Evolutionary conservation across 2,113 vertebrate genomes (phyloP), one percentile per base, ranked within the genome.

Genomic region (Malurus cyaneus): DNA sequence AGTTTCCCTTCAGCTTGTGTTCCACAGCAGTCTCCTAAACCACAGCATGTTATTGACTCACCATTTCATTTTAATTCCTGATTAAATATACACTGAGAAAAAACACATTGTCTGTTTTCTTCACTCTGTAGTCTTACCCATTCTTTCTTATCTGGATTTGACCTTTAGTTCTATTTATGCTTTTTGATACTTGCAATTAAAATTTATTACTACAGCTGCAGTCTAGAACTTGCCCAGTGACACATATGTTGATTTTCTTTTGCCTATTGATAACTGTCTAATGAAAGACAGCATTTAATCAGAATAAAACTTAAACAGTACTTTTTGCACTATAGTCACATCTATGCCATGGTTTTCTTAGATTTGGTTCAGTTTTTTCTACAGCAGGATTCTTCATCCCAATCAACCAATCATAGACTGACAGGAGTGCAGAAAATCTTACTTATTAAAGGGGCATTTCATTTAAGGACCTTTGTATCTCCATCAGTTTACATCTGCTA

Each of bases 21-120:
- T 94, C 69, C 72, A 60, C 4, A 3, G 67, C 29, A 31, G 57
- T 7, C 69, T 86, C 57, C 52, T 32, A 86, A 90, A 79, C 67
- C 50, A 49, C 93, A 90, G 31, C n/a, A 46, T 20, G 14, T 46
- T 88, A 94, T 5, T 86, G 92, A 95, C 93, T 91, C 50, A 89
- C 41, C 5, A 2, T 56, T 91, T 95, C n/a, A 62, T 80, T 93
- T 80, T 62, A 57, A 90, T 74, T 92, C 88, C 69, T 23, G 12
- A 80, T 92, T 90, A 73, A 93, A 93, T 64, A 92, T 39, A 89
- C 20, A 71, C 31, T 5, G 1, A 14, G 28, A 29, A 80, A 93
- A 94, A 93, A 70, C 41, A 73, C 41, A 32, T 29, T 0, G 2
- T 39, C 44, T 46, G 29, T 34, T 91, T 84, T 69, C 39, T 78